These are phyloP conservation scores for Sebastes taczanowskii DNA, from an alignment of 2,797 vertebrate species.

Conservation along the genomic window DNA sequence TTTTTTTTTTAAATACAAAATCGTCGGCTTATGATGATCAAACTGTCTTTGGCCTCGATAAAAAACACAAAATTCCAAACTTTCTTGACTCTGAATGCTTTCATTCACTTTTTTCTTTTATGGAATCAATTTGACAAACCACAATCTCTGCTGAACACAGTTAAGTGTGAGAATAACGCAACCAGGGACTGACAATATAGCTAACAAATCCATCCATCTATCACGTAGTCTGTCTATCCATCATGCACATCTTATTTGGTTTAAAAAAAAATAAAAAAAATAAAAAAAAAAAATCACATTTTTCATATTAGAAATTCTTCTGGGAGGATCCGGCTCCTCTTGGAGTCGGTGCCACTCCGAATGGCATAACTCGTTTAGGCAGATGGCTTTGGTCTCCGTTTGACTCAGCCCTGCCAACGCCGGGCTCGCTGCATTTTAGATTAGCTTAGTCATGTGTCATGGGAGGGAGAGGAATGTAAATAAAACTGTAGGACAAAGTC, in stretches of 20 bases:
- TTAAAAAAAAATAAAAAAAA: background rate
- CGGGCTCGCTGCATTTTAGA: conserved; percentile 57
- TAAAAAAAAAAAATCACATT: conserved; percentile 26
- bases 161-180: conserved; percentile 2
- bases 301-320: conserved; percentile 24
- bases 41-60: background rate
- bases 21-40: background rate
- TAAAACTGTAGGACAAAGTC: conserved; percentile 61
- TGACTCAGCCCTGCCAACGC: conserved; percentile 38
- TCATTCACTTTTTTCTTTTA: background rate
- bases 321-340: conserved; percentile 27
- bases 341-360: conserved; percentile 25
- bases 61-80: background rate
- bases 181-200: background rate
- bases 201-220: background rate
- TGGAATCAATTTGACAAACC: conserved; percentile 20
- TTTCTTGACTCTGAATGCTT: background rate
- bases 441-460: conserved; percentile 65
- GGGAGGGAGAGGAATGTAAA: conserved; percentile 66
- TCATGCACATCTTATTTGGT: conserved; percentile 13
- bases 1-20: background rate
- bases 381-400: conserved; percentile 57
- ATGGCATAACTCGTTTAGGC: conserved; percentile 59
- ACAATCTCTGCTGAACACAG: background rate
- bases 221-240: background rate